Evolutionary conservation across 2,888 invertebrate genomes (phyloP).

Genomic region (Aspidiotus destructor): DNA sequence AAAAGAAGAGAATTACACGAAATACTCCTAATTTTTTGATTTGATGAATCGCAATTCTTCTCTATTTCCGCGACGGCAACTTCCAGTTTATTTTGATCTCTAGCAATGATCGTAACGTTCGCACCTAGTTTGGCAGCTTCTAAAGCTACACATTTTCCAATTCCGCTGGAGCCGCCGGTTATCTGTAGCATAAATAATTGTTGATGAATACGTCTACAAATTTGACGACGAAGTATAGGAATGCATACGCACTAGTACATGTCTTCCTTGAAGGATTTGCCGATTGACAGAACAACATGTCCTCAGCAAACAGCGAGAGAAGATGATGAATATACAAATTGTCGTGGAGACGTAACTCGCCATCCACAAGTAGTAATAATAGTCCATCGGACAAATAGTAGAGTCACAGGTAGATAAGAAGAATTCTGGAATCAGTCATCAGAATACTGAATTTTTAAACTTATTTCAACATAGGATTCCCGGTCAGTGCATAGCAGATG

Average conservation of each 20-base stretch:
- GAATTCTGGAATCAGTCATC: too few relatives aligned
- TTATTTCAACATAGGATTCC: too few relatives aligned
- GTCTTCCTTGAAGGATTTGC: background rate
- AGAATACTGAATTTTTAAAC: too few relatives aligned
- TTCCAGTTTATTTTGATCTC: constrained; percentile 61
- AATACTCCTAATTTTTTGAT: constrained; percentile 54
- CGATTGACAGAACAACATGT: background rate
- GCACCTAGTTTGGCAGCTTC: constrained; percentile 72
- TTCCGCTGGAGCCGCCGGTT: constrained; percentile 93
- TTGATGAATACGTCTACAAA: background rate
- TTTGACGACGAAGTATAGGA: too few relatives aligned
- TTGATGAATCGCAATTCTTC: constrained; percentile 43
- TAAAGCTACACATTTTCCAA: constrained; percentile 74
- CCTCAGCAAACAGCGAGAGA: background rate
- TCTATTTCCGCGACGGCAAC: constrained; percentile 53
- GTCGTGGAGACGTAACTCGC: background rate
- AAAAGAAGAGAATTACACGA: constrained; percentile 41
- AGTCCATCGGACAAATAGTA: too few relatives aligned
- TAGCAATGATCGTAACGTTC: constrained; percentile 80
- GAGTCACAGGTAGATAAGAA: too few relatives aligned
- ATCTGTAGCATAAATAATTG: constrained; percentile 46
- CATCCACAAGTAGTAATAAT: background rate
- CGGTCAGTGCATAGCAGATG: too few relatives aligned
- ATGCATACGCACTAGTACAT: background rate
- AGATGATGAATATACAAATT: background rate